Evolutionary conservation across 2,888 invertebrate species (phyloP).

Genomic region (Vanessa cardui): DNA sequence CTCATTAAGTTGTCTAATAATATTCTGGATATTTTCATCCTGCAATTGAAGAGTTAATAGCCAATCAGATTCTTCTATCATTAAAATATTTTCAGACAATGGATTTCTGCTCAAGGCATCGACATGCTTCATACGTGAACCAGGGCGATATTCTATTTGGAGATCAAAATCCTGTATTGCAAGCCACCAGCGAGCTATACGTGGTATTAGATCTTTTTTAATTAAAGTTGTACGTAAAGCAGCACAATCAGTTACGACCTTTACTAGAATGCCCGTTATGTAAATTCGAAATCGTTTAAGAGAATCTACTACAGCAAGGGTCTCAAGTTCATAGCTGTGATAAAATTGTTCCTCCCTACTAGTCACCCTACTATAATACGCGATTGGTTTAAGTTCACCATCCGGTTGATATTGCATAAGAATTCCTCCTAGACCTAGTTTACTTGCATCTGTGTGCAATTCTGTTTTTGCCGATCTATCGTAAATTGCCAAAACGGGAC

Average conservation of each 20-base stretch:
- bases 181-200: slow-evolving; percentile 53
- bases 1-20: background rate
- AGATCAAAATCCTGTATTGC: slow-evolving; percentile 50
- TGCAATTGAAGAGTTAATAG: background rate
- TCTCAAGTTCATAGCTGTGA: slow-evolving; percentile 2
- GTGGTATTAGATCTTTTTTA: slow-evolving; percentile 42
- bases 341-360: background rate
- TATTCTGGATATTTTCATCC: background rate
- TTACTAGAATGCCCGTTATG: slow-evolving; percentile 37
- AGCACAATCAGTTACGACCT: slow-evolving; percentile 41
- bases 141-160: slow-evolving; percentile 49
- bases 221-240: slow-evolving; percentile 19
- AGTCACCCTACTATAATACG: slow-evolving; percentile 1
- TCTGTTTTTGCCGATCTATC: slow-evolving; percentile 28
- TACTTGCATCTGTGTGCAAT: slow-evolving; percentile 32
- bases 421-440: slow-evolving; percentile 43
- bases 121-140: slow-evolving; percentile 47
- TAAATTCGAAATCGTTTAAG: slow-evolving; percentile 24
- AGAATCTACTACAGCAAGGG: slow-evolving; percentile 21
- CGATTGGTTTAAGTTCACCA: background rate
- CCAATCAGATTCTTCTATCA: background rate
- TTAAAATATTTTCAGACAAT: background rate
- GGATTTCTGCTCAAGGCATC: background rate
- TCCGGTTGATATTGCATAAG: slow-evolving; percentile 45
- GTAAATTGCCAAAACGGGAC: slow-evolving; percentile 38